Base-by-base conservation (phyloP, 2,797 vertebrate genomes). In the Rhynchotus rufescens region DNA sequence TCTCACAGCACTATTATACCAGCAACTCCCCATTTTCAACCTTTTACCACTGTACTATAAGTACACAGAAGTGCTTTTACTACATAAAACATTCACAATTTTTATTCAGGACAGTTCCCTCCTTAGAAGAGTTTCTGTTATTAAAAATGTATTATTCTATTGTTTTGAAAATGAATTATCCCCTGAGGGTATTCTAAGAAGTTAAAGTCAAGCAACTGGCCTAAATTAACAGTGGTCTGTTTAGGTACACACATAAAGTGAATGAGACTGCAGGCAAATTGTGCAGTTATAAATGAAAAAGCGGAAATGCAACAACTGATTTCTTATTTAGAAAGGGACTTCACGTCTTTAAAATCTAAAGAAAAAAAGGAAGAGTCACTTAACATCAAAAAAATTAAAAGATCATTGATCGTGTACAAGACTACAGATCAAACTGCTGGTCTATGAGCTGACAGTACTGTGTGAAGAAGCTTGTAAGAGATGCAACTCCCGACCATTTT, bases 131-230 rank as follows among this genome's bases (percentile, higher is more conserved):
- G 67, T 89, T 95, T 94, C 77, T 94, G 72, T 93, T 91, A 94
- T 94, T 92, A 94, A 95, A 95, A 92, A 96, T 92, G 60, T 85
- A 95, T 93, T 96, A 94, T 96, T 81, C 88, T 94, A 93, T 93
- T 95, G 95, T 96, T 95, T 94, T 89, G 90, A 95, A 94, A 95
- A 95, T 94, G 0, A 95, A 93, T 92, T 94, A 92, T 89, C 90
- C 94, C 94, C 94, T 57, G 61, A 93, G 96, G 95, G 80, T 79
- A 73, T 30, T 94, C 86, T 51, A 89, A 76, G 82, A 95, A 94
- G 89, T 90, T 94, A 95, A 94, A 94, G 74, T 95, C 86, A 92
- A 94, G 45, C 80, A 94, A 94, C 84, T 95, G 90, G 74, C 52
- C 92, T 81, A 94, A 88, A 83, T 91, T 90, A 92, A 91, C 83